These are phyloP conservation scores for Corythoichthys haematopterus DNA, from an alignment of 2,113 vertebrate species.

Conservation along the genomic window DNA sequence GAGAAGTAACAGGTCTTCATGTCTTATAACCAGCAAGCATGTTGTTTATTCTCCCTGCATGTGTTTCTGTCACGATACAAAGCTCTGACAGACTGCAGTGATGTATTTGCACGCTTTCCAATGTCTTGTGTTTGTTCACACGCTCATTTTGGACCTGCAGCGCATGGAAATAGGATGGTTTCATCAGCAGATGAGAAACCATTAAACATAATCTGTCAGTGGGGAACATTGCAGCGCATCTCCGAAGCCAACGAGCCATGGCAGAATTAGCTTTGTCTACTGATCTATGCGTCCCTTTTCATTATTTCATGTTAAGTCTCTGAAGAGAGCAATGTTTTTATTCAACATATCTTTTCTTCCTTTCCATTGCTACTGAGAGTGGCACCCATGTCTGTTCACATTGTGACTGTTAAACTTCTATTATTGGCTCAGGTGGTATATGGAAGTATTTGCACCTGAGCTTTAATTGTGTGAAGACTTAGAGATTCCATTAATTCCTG, in stretches of 20 bases:
- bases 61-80: conserved; percentile 37
- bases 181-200: conserved; percentile 31
- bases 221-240: conserved; percentile 24
- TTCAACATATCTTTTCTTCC: conserved; percentile 40
- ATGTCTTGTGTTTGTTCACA: conserved; percentile 27
- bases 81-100: conserved; percentile 6
- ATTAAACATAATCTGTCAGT: conserved; percentile 39
- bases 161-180: neutral
- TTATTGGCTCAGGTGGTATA: neutral
- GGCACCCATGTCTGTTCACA: conserved; percentile 4
- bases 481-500: neutral
- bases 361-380: conserved; percentile 23
- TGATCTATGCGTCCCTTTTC: conserved; percentile 30
- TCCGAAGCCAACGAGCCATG: conserved; percentile 29
- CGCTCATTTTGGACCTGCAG: conserved; percentile 18
- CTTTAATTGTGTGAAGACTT: neutral
- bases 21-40: conserved; percentile 25
- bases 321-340: conserved; percentile 35
- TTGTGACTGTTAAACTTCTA: neutral
- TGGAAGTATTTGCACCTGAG: neutral
- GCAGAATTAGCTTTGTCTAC: conserved; percentile 27
- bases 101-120: neutral
- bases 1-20: conserved; percentile 34
- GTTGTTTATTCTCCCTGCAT: conserved; percentile 25
- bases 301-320: conserved; percentile 20